phyloP scores from a whole-genome alignment of 2,797 vertebrate species.

The Thamnophis elegans region DNA sequence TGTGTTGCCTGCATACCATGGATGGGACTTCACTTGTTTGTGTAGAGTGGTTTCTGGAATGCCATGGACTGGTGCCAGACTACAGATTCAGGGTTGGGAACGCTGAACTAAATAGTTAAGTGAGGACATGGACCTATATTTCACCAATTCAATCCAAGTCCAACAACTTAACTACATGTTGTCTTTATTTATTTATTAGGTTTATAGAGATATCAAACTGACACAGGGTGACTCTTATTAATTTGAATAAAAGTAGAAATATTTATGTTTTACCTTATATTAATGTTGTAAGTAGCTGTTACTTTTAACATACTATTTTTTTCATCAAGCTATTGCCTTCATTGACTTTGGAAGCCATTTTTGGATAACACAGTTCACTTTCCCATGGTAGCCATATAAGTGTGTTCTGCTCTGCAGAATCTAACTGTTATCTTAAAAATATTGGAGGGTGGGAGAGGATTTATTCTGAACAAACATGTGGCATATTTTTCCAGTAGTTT shows the following conservation, averaged over 20 bases:
- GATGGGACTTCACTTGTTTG: no score
- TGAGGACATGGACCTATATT: neutral
- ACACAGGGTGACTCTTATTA: neutral
- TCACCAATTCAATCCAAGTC: neutral
- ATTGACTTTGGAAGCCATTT: neutral
- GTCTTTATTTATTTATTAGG: neutral
- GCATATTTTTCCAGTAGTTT: neutral
- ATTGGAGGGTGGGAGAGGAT: neutral
- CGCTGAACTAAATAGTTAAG: neutral
- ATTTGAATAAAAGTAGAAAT: neutral
- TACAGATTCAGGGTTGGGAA: no score
- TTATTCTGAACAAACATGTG: neutral
- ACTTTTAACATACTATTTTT: neutral
- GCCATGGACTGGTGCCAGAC: no score
- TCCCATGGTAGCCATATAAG: neutral
- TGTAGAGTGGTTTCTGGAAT: no score
- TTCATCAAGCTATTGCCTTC: neutral
- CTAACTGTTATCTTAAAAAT: neutral
- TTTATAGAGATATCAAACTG: neutral
- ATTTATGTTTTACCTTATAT: neutral
- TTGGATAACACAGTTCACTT: neutral
- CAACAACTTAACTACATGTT: neutral
- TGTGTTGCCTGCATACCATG: no score
- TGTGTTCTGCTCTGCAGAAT: neutral
- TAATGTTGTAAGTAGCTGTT: neutral